Evolutionary conservation across 2,113 vertebrate genomes (phyloP).

Genomic region (Hipposideros armiger): DNA sequence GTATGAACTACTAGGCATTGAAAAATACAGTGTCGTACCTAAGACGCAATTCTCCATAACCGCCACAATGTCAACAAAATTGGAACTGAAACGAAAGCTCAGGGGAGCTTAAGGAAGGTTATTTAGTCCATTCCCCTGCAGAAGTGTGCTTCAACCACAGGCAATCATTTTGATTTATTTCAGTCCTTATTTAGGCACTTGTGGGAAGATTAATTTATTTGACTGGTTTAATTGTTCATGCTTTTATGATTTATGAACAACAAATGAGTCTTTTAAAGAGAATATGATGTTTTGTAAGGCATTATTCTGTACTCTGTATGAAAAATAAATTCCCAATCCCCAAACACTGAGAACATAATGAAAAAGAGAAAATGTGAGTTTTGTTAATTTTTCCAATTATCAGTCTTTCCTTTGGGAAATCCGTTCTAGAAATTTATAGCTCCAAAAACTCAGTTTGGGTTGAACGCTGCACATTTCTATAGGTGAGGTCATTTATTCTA

Average conservation of each 20-base stretch:
- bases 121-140: neutral
- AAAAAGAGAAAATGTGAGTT: neutral
- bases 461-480: neutral
- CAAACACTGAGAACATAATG: neutral
- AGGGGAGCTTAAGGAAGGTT: neutral
- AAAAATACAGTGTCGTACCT: neutral
- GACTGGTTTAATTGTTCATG: neutral
- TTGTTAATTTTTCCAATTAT: conserved; percentile 38
- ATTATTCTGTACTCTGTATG: neutral
- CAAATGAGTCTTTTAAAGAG: conserved; percentile 10
- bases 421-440: neutral
- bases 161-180: conserved; percentile 24
- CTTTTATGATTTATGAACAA: conserved; percentile 22
- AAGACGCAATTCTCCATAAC: neutral
- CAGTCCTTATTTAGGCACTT: neutral
- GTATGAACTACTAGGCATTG: neutral
- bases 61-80: neutral
- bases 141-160: neutral
- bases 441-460: neutral
- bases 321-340: conserved; percentile 19
- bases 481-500: neutral
- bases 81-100: neutral
- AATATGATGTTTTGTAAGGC: neutral
- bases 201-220: conserved; percentile 32
- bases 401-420: neutral